Conservation (phyloP, 2,888 invertebrate species). For the Leptopilina myrica region DNA sequence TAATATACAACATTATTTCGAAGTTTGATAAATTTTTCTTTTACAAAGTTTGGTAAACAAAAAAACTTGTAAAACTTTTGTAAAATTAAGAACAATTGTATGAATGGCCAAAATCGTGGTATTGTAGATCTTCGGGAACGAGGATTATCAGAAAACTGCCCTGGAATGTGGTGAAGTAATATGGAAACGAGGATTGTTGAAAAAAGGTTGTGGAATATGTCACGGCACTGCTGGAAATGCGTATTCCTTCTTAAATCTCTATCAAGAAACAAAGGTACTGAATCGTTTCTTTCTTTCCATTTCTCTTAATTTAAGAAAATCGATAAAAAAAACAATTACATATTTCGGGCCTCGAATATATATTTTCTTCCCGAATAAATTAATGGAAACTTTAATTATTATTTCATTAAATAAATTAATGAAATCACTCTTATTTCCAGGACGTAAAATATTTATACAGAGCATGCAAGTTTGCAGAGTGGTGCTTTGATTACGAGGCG, state of each 20-base stretch:
- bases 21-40: neutral
- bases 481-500: conserved; percentile 86
- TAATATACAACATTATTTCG: neutral
- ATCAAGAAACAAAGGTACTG: conserved; percentile 84
- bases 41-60: neutral
- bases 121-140: conserved; percentile 82
- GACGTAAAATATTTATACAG: conserved; percentile 85
- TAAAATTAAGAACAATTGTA: neutral
- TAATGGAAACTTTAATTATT: too few relatives aligned
- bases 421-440: conserved; percentile 78
- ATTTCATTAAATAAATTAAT: too few relatives aligned
- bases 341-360: too few relatives aligned
- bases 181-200: conserved; percentile 88
- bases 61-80: neutral
- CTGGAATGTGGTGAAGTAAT: conserved; percentile 85
- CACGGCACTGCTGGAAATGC: conserved; percentile 94
- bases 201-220: conserved; percentile 92
- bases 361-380: too few relatives aligned
- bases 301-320: neutral
- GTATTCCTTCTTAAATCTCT: conserved; percentile 88
- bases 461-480: conserved; percentile 88
- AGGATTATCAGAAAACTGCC: conserved; percentile 84
- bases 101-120: neutral
- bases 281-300: conserved; percentile 14
- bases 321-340: too few relatives aligned